phyloP scores from a whole-genome alignment of 1,140 invertebrate species.

The Zaprionus ghesquierei region DNA sequence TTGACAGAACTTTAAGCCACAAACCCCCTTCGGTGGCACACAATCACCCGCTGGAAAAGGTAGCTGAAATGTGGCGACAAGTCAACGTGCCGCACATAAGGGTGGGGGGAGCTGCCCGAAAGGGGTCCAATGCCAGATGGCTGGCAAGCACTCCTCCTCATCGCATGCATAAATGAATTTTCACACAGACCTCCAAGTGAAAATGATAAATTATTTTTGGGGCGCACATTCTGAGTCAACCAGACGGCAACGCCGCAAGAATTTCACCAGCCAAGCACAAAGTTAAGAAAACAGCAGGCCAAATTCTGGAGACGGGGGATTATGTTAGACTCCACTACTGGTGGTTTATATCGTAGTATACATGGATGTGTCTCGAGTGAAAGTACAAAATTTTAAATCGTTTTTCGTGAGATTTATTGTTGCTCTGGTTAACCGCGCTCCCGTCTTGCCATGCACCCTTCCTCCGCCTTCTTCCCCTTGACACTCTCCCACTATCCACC shows the following conservation, averaged over 20 bases:
- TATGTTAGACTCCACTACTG: background rate
- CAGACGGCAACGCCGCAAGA: conserved; percentile 68
- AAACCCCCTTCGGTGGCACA: background rate
- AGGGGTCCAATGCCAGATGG: conserved; percentile 13
- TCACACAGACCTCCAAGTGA: conserved; percentile 51
- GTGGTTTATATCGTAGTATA: background rate
- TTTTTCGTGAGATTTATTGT: conserved; percentile 79
- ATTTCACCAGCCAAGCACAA: conserved; percentile 68
- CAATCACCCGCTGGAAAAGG: conserved; percentile 48
- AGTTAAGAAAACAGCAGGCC: conserved; percentile 60
- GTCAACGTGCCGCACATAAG: background rate
- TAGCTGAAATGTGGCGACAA: conserved; percentile 43
- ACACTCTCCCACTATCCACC: background rate
- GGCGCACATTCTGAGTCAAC: conserved; percentile 27
- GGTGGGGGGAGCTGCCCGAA: background rate
- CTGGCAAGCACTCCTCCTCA: background rate
- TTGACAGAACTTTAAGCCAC: conserved; percentile 66
- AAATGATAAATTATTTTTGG: conserved; percentile 78
- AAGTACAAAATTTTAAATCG: conserved; percentile 68
- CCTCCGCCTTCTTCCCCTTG: background rate
- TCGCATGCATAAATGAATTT: conserved; percentile 39
- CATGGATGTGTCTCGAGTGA: conserved; percentile 28
- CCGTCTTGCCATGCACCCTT: background rate
- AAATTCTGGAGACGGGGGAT: background rate
- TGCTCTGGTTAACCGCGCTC: conserved; percentile 64